Percentiles rank a stretch among this genome's conserved stretches.
Conservation (phyloP, 2,797 vertebrate genomes). For the Florisuga fusca region DNA sequence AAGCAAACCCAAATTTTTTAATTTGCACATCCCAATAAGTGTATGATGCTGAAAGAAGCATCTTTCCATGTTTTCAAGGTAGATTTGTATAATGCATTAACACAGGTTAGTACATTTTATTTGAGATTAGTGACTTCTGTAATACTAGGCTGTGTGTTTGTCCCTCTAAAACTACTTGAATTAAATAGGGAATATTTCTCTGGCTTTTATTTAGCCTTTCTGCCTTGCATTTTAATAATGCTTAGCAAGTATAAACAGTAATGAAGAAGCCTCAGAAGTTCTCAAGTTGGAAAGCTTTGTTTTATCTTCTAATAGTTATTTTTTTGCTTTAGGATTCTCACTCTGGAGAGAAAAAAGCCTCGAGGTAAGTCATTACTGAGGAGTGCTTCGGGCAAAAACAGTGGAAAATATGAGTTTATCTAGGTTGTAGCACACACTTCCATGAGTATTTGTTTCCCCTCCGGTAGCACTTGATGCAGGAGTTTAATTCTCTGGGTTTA, state of each 20-base stretch:
- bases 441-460: neutral
- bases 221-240: constrained; percentile 1
- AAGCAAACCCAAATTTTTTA: neutral
- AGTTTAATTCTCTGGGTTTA: neutral
- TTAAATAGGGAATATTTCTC: neutral
- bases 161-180: neutral
- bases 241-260: neutral
- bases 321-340: constrained; percentile 35
- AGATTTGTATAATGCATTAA: neutral
- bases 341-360: constrained; percentile 11
- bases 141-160: neutral
- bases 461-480: neutral
- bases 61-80: neutral
- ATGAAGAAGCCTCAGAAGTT: constrained; percentile 20
- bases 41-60: neutral
- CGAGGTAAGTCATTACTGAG: constrained; percentile 20
- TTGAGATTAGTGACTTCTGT: neutral
- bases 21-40: neutral
- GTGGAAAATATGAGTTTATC: neutral
- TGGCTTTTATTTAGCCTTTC: neutral
- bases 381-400: neutral
- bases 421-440: neutral
- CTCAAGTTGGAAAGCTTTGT: constrained; percentile 19
- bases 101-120: neutral
- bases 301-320: constrained; percentile 41